Percentiles rank a stretch among this genome's conserved stretches.
Evolutionary conservation across 2,888 invertebrate species (phyloP).

Genomic region (Cheilosia vernalis): DNA sequence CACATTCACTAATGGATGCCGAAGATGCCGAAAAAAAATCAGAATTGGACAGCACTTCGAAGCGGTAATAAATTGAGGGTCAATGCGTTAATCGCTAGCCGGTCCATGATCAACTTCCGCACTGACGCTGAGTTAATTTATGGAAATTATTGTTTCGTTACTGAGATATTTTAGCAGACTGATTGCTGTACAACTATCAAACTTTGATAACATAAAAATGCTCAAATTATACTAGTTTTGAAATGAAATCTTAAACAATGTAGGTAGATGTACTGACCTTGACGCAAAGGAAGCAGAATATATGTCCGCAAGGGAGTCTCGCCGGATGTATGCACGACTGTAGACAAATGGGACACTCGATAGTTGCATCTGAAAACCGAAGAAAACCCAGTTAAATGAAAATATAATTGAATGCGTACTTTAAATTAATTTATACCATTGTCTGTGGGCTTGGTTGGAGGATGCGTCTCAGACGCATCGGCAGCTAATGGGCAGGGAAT

Average conservation of each 20-base stretch:
- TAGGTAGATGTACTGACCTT: conserved; percentile 85
- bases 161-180: too few species aligned
- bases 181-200: too few species aligned
- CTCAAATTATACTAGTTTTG: neutral
- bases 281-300: conserved; percentile 97
- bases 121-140: too few species aligned
- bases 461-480: conserved; percentile 24
- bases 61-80: too few species aligned
- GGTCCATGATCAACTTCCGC: too few species aligned
- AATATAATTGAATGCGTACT: neutral
- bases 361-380: conserved; percentile 63
- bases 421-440: conserved; percentile 27
- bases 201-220: too few species aligned
- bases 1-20: too few species aligned
- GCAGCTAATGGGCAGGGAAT: conserved; percentile 26
- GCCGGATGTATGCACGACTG: conserved; percentile 96
- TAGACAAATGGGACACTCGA: conserved; percentile 96
- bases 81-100: too few species aligned
- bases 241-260: neutral
- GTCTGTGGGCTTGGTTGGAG: conserved; percentile 46
- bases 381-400: neutral
- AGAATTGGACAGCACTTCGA: too few species aligned
- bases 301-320: conserved; percentile 95
- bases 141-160: too few species aligned
- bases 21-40: too few species aligned